Evolutionary conservation across 2,113 vertebrate species (phyloP).

Genomic region (Halcyon senegalensis): DNA sequence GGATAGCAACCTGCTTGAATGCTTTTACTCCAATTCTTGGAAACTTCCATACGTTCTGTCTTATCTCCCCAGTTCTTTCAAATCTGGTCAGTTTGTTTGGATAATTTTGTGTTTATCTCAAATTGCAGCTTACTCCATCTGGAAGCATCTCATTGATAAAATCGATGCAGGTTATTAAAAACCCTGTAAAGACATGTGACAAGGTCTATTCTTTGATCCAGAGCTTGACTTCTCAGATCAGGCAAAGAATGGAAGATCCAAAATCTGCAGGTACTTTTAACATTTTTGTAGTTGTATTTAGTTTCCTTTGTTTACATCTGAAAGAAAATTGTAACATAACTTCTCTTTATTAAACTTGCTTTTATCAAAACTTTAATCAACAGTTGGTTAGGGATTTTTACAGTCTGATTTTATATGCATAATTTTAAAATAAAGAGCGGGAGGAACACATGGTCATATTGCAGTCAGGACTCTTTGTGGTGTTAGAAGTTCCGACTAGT

Average conservation of each 20-base stretch:
- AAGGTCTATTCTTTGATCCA: slow-evolving; percentile 90
- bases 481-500: neutral
- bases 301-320: neutral
- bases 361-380: neutral
- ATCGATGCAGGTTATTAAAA: slow-evolving; percentile 91
- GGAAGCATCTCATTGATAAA: slow-evolving; percentile 86
- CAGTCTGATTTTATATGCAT: neutral
- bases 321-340: neutral
- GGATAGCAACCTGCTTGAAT: neutral
- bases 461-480: neutral
- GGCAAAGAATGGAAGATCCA: slow-evolving; percentile 88
- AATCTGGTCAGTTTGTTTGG: neutral
- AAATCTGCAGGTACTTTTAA: slow-evolving; percentile 83
- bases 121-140: slow-evolving; percentile 85
- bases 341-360: neutral
- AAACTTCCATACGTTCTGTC: neutral
- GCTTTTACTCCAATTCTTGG: neutral
- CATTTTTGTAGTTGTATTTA: neutral
- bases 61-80: neutral
- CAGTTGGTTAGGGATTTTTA: neutral
- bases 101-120: slow-evolving; percentile 25
- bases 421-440: neutral
- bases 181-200: slow-evolving; percentile 90
- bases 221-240: slow-evolving; percentile 88
- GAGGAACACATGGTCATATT: neutral